Base-by-base conservation (phyloP, 2,113 vertebrate species). In the Halcyon malimbica region DNA sequence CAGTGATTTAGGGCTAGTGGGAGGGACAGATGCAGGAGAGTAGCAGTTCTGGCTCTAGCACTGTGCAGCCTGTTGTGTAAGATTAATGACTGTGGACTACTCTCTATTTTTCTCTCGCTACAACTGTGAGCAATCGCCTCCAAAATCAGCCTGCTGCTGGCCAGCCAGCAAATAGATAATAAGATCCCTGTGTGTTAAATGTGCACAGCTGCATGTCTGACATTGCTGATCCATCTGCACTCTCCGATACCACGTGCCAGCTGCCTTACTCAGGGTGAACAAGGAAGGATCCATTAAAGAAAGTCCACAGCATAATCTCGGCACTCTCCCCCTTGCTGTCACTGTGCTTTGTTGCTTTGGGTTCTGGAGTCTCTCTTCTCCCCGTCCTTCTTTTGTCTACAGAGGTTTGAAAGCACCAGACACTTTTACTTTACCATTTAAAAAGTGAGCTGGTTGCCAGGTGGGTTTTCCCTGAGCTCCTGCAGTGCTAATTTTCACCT, bases 181-280 rank as follows among this genome's bases (percentile, higher is more conserved):
- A 94, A 94, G 85, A 96, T 96, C 95, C 93, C 95, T 92, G 85
- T 96, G 95, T 96, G 94, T 94, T 96, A 96, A 97, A 95, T 97
- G 94, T 95, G 94, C 94, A 90, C 96, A 97, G 95, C 95, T 97
- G 96, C 90, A 91, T 2, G 57, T 93, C 94, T 97, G 95, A 96
- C 95, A 94, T 44, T 63, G 83, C 95, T 90, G 96, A 93, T 97
- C 90, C 95, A 95, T 96, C 95, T 95, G 90, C 89, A 91, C 71
- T 91, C 91, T n/a, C 87, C 73, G 81, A 92, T 78, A 93, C 82
- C 83, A 64, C 3, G 44, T 93, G 84, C 84, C 91, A 94, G 94
- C 89, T 94, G 96, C 86, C 87, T 90, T 75, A 67, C 70, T 88
- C 2, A 8, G 53, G 70, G 62, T 84, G 87, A 76, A 20, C 3